Base-by-base conservation (phyloP, 2,113 vertebrate species). In the Charina bottae region DNA sequence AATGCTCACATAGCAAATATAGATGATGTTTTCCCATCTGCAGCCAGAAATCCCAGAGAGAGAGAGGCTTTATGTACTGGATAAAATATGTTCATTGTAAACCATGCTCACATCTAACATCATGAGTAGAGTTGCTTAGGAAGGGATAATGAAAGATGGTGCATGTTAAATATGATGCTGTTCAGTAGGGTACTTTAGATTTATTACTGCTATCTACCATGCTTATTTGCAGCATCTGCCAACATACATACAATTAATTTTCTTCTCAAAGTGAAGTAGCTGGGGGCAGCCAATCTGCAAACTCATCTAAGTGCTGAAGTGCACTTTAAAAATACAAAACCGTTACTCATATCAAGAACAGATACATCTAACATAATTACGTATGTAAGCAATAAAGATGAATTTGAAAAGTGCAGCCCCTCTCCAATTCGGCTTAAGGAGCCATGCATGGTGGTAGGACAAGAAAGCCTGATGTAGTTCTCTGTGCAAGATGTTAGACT, bases 201-300 rank as follows among this genome's bases (percentile, higher is more conserved):
- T 91, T 95, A 95, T 94, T 95, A 17, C 58, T 91, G 10, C 2
- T 91, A 53, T 53, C 85, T 92, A 54, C 2, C 86, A 42, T 92
- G 24, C 0, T 93, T 91, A 92, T 90, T 94, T 92, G 19, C 59
- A 59, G 64, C 42, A 92, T 95, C 64, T 95, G 53, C 42, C 93
- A 13, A 33, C 2, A 15, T 83, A 92, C 56, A n/a, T 92, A 88
- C 90, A 78, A 95, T 94, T 96, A 94, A 93, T 95, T 96, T 95
- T 96, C 26, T 92, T 89, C 93, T 93, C 87, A 53, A 85, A 93
- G 0, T 92, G 49, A 92, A 90, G 37, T 88, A 94, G 58, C 64
- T 94, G 2, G 26, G 94, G 56, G 54, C 62, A 95, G 85, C 53
- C 55, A 95, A 92, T 95, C 83, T 95, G n/a, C 11, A 94, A 92